Percentiles rank a stretch among this genome's conserved stretches.
Evolutionary conservation across 1,140 invertebrate species (phyloP).

Genomic region (Drosophila nikananu): DNA sequence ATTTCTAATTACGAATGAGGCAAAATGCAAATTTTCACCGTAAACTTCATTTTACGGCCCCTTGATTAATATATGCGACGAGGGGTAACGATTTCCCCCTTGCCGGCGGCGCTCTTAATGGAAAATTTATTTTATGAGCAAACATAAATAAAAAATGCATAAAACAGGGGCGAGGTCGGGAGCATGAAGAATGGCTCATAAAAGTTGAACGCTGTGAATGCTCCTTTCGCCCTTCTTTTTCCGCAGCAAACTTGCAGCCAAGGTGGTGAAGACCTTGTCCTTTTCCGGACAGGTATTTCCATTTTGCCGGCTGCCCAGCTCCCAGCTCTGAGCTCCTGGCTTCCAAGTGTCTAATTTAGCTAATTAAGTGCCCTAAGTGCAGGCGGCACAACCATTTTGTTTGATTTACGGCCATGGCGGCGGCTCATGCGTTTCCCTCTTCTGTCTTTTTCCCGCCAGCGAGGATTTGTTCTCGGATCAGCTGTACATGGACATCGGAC

Average conservation of each 20-base stretch:
- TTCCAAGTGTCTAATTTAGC: slow-evolving; percentile 63
- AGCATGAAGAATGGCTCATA: slow-evolving; percentile 64
- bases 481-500: slow-evolving; percentile 82
- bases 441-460: slow-evolving; percentile 40
- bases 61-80: slow-evolving; percentile 66
- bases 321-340: slow-evolving; percentile 20
- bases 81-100: slow-evolving; percentile 35
- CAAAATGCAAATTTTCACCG: slow-evolving; percentile 56
- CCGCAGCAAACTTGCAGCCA: slow-evolving; percentile 1
- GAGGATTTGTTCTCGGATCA: slow-evolving; percentile 85
- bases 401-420: slow-evolving; percentile 43
- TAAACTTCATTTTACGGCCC: slow-evolving; percentile 64
- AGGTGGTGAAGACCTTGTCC: slow-evolving; percentile 23
- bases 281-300: slow-evolving; percentile 24
- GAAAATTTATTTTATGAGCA: slow-evolving; percentile 78
- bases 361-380: slow-evolving; percentile 61
- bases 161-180: slow-evolving; percentile 54
- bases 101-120: slow-evolving; percentile 60
- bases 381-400: slow-evolving; percentile 16
- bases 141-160: slow-evolving; percentile 77
- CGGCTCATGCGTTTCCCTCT: slow-evolving; percentile 18
- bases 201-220: slow-evolving; percentile 61
- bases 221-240: slow-evolving; percentile 2
- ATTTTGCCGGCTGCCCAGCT: slow-evolving; percentile 11
- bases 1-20: slow-evolving; percentile 69